Conservation (phyloP, 2,113 vertebrate species). For the Ophiodon elongatus region DNA sequence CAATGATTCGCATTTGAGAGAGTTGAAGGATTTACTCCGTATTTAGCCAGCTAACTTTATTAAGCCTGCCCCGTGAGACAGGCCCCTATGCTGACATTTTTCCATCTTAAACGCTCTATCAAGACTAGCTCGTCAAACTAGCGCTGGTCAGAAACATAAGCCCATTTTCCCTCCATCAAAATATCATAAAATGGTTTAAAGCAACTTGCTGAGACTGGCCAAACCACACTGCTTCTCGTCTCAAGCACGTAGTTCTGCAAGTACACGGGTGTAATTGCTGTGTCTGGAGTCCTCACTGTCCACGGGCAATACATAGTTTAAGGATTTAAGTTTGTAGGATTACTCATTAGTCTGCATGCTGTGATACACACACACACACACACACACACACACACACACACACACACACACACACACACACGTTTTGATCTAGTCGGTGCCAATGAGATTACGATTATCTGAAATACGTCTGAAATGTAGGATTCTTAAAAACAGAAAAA, state of each 20-base stretch:
- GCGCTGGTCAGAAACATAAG: constrained; percentile 37
- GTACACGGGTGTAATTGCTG: constrained; percentile 53
- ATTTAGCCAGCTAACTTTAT: constrained; percentile 43
- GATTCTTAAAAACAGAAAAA: too few species aligned
- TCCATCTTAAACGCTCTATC: constrained; percentile 14
- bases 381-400: too few species aligned
- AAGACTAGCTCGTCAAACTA: constrained; percentile 28
- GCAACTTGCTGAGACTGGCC: constrained; percentile 34
- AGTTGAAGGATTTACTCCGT: constrained; percentile 37
- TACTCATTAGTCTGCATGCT: constrained; percentile 66
- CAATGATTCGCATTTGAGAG: constrained; percentile 34
- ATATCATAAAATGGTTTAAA: constrained; percentile 25
- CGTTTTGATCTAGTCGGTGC: too few species aligned
- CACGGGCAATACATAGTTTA: constrained; percentile 65
- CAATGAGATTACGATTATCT: too few species aligned
- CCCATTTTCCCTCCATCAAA: constrained; percentile 30
- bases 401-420: too few species aligned
- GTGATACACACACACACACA: too few species aligned
- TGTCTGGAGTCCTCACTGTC: constrained; percentile 51
- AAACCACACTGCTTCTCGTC: constrained; percentile 38
- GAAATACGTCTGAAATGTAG: too few species aligned
- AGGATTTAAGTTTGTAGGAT: constrained; percentile 66
- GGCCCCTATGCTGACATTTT: constrained; percentile 3
- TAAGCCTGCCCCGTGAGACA: constrained; percentile 26
- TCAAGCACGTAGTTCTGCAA: constrained; percentile 26